Evolutionary conservation across 2,797 vertebrate species (phyloP), one percentile per base, ranked within the genome.

Genomic region (Chiroxiphia lanceolata): DNA sequence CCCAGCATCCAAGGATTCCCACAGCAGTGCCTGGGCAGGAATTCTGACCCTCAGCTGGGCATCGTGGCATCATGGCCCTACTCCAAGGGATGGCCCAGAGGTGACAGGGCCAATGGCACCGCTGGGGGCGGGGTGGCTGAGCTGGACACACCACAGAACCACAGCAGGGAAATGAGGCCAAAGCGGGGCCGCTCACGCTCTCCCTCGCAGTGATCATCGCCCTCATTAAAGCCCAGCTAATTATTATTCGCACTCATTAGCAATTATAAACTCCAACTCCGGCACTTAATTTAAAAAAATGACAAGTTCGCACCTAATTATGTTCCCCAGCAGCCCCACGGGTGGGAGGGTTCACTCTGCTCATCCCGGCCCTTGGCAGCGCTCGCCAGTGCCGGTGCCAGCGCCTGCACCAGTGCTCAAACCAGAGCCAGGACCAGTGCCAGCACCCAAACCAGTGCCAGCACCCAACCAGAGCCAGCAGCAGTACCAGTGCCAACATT

Each of bases 211-310:
- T 96, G 96, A 97, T 97, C 97, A 96, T 96, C 56, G 14, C 92
- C 96, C 97, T 98, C 97, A 97, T 98, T 98, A 98, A 97, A 98
- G 97, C 97, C 85, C 96, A 93, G 96, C 97, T 98, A 97, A 98
- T 98, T 98, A 98, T 98, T 98, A 98, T 97, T 96, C 97, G 93
- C 95, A 87, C 97, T 98, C 98, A 98, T 98, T 98, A 98, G 97
- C 97, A 97, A 98, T 98, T 97, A 97, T 97, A 97, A 98, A 98
- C 97, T 97, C 95, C 85, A 96, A 95, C 97, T 97, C 97, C 76
- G 96, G 97, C 97, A 97, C 97, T 98, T 98, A 97, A 98, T 98
- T 97, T 90, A 89, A 94, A 97, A 97, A 98, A 97, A 98, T 97
- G 97, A 98, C 97, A 98, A 97, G 96, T 97, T 98, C 96, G 96